Conservation (phyloP, 2,888 invertebrate genomes). For the Keiferia lycopersicella region DNA sequence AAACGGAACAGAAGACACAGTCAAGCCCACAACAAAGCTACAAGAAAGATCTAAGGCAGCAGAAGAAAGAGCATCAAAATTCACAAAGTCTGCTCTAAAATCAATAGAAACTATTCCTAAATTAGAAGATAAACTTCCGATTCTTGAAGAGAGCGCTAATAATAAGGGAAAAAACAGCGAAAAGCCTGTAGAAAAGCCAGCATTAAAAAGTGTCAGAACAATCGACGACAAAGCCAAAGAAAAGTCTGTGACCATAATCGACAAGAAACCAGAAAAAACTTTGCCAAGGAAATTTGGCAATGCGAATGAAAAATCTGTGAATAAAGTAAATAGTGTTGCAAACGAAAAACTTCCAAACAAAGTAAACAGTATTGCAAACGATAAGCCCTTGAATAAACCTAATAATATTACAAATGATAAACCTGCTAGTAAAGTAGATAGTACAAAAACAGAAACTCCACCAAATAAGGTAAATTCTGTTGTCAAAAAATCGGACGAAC, state of each 20-base stretch:
- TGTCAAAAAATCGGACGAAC: not conserved
- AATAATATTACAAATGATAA: too few relatives aligned
- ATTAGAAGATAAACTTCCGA: constrained; percentile 41
- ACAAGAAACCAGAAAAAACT: constrained; percentile 58
- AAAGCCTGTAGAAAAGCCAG: constrained; percentile 55
- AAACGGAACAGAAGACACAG: constrained; percentile 64
- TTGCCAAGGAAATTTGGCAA: constrained; percentile 36
- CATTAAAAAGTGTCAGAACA: constrained; percentile 64
- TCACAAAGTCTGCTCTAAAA: constrained; percentile 56
- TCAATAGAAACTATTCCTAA: constrained; percentile 50
- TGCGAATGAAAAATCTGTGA: constrained; percentile 23
- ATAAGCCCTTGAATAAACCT: not conserved
- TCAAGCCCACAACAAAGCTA: constrained; percentile 70
- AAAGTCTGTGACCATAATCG: constrained; percentile 70
- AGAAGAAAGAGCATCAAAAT: constrained; percentile 64
- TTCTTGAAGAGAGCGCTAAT: constrained; percentile 26
- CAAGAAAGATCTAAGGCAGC: constrained; percentile 58
- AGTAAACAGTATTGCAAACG: not conserved
- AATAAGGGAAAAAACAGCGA: constrained; percentile 32
- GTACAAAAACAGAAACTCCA: constrained; percentile 4
- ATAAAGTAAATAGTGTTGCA: constrained; percentile 6
- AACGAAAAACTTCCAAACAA: constrained; percentile 25
- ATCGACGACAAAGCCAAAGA: constrained; percentile 72
- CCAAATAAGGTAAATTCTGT: not conserved
- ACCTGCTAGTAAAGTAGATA: not conserved